Evolutionary conservation across 2,797 vertebrate species (phyloP), one percentile per base, ranked within the genome.

Genomic region (Eupleurogrammus muticus): DNA sequence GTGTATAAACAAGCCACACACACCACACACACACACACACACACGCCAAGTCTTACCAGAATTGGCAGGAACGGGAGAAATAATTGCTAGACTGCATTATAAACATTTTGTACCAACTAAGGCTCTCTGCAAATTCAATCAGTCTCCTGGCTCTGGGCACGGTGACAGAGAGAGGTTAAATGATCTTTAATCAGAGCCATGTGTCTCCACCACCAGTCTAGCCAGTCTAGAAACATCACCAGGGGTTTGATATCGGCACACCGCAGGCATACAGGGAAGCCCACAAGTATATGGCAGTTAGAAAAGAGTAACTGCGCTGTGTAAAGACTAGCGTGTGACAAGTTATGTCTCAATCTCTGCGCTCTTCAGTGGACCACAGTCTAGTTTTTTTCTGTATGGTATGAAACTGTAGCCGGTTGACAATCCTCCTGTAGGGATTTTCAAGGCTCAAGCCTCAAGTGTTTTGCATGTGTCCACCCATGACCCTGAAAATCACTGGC

Each of bases 121-220:
- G 81, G 69, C 74, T 72, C 70, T 92, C 93, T 93, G 93, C 81
- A 78, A 89, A 93, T 92, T 91, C 90, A 92, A 92, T 94, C 92
- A 94, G 87, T 86, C 88, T 73, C 57, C 89, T 75, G 80, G 87
- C 79, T 91, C 91, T 87, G 91, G 92, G 90, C 88, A 90, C 52
- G 75, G 79, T 75, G 90, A 90, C 90, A 92, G 85, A 82, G 72
- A 78, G 82, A 88, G 88, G 85, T 88, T 89, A 90, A 92, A 90
- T 72, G 79, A 86, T 88, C 69, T 56, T 78, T 93, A 93, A 95
- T 93, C 91, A 92, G 82, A 93, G 83, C 91, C 94, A 94, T 76
- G 92, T 94, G 93, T 87, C 86, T 90, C 70, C 86, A 87, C 72
- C 84, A 85, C 79, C 79, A 73, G 84, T 86, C 86, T 88, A 85